phyloP scores from a whole-genome alignment of 2,888 invertebrate species.

The Archips xylosteana region DNA sequence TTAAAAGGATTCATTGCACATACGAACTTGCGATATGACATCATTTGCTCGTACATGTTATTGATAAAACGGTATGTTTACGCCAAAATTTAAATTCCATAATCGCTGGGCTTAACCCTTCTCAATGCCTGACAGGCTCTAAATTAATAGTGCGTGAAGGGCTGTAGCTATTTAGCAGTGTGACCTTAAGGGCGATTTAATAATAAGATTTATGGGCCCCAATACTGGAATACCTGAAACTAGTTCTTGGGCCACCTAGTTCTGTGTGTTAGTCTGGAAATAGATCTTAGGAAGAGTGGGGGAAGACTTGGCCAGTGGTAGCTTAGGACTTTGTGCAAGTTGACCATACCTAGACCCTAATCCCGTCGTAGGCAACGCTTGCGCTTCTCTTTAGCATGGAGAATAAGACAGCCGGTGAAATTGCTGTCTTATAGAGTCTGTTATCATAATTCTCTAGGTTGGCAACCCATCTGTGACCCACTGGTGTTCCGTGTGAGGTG shows the following conservation, averaged over 20 bases:
- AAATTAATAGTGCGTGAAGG: conserved; percentile 76
- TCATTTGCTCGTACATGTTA: conserved; percentile 8
- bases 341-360: too few species aligned
- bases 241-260: conserved; percentile 18
- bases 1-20: background rate
- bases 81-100: conserved; percentile 64
- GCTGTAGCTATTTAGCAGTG: conserved; percentile 60
- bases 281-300: too few species aligned
- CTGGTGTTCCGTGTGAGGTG: too few species aligned
- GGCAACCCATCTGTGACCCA: too few species aligned
- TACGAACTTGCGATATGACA: background rate
- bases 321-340: too few species aligned
- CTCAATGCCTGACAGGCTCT: conserved; percentile 69
- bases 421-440: too few species aligned
- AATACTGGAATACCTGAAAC: conserved; percentile 43
- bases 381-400: too few species aligned
- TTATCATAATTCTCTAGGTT: too few species aligned
- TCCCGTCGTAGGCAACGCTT: too few species aligned
- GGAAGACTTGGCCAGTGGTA: too few species aligned
- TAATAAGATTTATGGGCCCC: conserved; percentile 48
- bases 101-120: conserved; percentile 72
- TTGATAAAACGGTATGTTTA: conserved; percentile 37
- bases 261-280: background rate
- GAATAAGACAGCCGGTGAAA: too few species aligned
- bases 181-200: conserved; percentile 55